Evolutionary conservation across 2,888 invertebrate genomes (phyloP), one percentile per base, ranked within the genome.

Genomic region (Pedicia rivosa): DNA sequence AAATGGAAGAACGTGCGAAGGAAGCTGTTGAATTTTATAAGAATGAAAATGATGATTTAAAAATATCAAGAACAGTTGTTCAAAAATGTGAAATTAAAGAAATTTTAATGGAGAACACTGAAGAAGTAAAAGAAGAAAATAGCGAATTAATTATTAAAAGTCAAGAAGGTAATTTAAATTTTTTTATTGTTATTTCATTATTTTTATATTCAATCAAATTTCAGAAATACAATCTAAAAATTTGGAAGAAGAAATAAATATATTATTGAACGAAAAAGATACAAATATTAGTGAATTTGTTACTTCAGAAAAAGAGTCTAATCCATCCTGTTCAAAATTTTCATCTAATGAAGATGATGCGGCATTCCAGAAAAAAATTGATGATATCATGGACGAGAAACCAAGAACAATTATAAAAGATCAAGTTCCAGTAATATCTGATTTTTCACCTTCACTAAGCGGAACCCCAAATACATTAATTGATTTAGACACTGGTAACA

Each of bases 11-110:
- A 49, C 70, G 79, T 36, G 77, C 78, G 48, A 77, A 77, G 53
- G 77, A 80, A 58, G 74, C 80, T 36, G 71, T 75, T 48, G 68
- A 74, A 48, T 72, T 84, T 50, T 86, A 78, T 48, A 78, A 79
- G 59, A 80, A 80, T 46, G 78, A 78, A 41, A 68, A 69, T 41
- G 73, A 73, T 44, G 66, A 67, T 10, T 70, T 65, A 41, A 52
- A 54, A 28, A 56, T 7, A n/a, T 3, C 22, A 36, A 20, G 13
- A 35, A 22, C 3, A 35, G 9, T 8, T 31, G 19, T 25, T 13
- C 20, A 14, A 32, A 35, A 26, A 36, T 15, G 14, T 12, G 29
- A 26, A 32, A 17, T 22, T 22, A 34, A 25, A 12, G 27, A 25
- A 24, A 16, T 27, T 19, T 47, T 43, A 40, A 38, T 40, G 13